Conservation (phyloP, 2,113 vertebrate species). For the Cairina moschata region DNA sequence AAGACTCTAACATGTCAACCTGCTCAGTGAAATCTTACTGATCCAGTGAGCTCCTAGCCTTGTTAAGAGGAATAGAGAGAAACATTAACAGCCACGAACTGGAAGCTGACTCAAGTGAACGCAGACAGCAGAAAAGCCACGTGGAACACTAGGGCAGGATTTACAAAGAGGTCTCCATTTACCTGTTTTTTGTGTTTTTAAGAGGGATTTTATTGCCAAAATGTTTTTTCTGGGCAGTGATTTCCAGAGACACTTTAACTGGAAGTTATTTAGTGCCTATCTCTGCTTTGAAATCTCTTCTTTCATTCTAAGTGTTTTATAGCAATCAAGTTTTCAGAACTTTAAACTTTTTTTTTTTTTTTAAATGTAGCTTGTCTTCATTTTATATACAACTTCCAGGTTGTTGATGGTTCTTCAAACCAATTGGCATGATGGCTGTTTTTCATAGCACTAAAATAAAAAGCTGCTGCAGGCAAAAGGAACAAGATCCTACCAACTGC, state of each 20-base stretch:
- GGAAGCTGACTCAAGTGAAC: background rate
- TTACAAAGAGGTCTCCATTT: background rate
- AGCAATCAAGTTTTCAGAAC: slow-evolving; percentile 42
- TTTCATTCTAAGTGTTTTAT: slow-evolving; percentile 3
- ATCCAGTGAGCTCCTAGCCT: background rate
- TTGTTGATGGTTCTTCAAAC: slow-evolving; percentile 33
- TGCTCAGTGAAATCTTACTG: background rate
- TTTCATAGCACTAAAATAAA: slow-evolving; percentile 56
- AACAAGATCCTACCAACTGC: background rate
- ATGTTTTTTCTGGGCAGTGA: background rate
- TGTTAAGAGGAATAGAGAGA: background rate
- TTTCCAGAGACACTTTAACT: slow-evolving; percentile 15
- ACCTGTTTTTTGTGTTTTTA: background rate
- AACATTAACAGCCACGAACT: background rate
- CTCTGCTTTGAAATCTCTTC: slow-evolving; percentile 39
- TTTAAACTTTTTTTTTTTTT: background rate
- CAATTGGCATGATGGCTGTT: slow-evolving; percentile 17
- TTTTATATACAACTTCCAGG: slow-evolving; percentile 41
- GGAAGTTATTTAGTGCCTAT: slow-evolving; percentile 17
- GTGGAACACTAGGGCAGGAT: background rate
- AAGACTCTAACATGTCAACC: background rate
- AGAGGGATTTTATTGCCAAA: slow-evolving; percentile 15
- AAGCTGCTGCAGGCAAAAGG: slow-evolving; percentile 39
- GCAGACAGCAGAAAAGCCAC: background rate
- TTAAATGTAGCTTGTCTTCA: background rate